Conservation (phyloP, 2,888 invertebrate species). For the Choristoneura rosaceana region DNA sequence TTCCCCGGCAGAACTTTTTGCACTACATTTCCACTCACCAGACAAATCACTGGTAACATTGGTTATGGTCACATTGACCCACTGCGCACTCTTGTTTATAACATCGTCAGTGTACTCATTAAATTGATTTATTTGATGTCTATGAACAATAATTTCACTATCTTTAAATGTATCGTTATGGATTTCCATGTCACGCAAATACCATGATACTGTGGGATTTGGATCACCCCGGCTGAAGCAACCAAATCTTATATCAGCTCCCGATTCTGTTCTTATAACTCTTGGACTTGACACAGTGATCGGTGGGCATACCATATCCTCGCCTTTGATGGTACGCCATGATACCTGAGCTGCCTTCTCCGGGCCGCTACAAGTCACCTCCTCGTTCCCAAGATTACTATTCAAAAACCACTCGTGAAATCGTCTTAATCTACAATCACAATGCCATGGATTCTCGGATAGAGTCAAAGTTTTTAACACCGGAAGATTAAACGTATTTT, state of each 20-base stretch:
- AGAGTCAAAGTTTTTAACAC: conserved; percentile 91
- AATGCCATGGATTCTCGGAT: conserved; percentile 95
- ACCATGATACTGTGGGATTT: conserved; percentile 92
- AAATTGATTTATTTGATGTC: conserved; percentile 63
- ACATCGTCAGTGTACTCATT: conserved; percentile 74
- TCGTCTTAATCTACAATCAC: conserved; percentile 93
- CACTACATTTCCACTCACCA: conserved; percentile 94
- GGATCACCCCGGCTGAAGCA: conserved; percentile 94
- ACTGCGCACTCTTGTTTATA: conserved; percentile 84
- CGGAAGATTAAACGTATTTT: conserved; percentile 76
- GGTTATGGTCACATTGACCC: conserved; percentile 93
- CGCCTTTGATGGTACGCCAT: conserved; percentile 91
- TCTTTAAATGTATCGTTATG: conserved; percentile 65
- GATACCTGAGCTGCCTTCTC: conserved; percentile 86
- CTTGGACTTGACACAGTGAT: conserved; percentile 86
- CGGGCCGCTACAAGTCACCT: conserved; percentile 90
- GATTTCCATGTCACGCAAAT: conserved; percentile 87
- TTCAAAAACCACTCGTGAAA: conserved; percentile 93
- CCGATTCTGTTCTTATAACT: conserved; percentile 89
- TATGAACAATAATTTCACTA: conserved; percentile 69
- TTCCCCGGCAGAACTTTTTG: conserved; percentile 88
- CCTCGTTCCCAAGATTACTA: conserved; percentile 90
- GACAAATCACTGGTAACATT: conserved; percentile 93
- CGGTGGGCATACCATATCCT: conserved; percentile 93
- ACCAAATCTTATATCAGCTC: conserved; percentile 92